phyloP scores from a whole-genome alignment of 2,888 invertebrate species.

The Tortrix viridana region DNA sequence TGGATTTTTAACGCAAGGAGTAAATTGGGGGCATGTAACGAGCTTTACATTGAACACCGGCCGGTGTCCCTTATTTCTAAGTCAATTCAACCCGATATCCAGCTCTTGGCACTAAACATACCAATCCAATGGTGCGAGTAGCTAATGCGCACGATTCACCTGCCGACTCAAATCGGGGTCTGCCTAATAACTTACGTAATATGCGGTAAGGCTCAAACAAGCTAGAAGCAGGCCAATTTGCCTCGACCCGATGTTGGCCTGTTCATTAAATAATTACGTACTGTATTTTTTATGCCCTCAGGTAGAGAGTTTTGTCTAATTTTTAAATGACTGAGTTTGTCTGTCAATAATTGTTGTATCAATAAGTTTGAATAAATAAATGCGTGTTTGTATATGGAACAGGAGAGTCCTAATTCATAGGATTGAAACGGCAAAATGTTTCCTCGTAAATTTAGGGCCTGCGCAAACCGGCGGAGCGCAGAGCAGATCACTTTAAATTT shows the following conservation, averaged over 20 bases:
- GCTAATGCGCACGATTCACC: conserved; percentile 52
- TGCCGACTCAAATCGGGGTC: conserved; percentile 47
- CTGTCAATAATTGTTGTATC: conserved; percentile 33
- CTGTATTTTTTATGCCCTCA: conserved; percentile 52
- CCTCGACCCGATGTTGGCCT: conserved; percentile 47
- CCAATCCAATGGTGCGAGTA: conserved; percentile 37
- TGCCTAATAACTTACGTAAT: conserved; percentile 61
- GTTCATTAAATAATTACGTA: conserved; percentile 65
- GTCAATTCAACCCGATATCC: too few species aligned
- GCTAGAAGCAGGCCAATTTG: conserved; percentile 44
- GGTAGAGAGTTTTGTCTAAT: conserved; percentile 52
- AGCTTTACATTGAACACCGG: too few species aligned
- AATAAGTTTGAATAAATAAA: conserved; percentile 36
- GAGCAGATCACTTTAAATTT: too few species aligned
- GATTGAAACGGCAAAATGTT: not conserved
- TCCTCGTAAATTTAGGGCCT: not conserved
- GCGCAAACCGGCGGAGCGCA: too few species aligned
- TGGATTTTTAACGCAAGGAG: too few species aligned
- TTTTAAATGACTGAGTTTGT: conserved; percentile 41
- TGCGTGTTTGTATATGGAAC: not conserved
- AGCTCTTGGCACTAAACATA: conserved; percentile 3
- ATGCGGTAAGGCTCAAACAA: conserved; percentile 49
- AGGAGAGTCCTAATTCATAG: not conserved
- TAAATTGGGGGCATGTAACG: too few species aligned
- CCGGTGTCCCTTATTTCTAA: too few species aligned